Percentiles rank a stretch among this genome's conserved stretches.
Evolutionary conservation across 1,140 invertebrate genomes (phyloP).

Genomic region (Sitophilus oryzae): DNA sequence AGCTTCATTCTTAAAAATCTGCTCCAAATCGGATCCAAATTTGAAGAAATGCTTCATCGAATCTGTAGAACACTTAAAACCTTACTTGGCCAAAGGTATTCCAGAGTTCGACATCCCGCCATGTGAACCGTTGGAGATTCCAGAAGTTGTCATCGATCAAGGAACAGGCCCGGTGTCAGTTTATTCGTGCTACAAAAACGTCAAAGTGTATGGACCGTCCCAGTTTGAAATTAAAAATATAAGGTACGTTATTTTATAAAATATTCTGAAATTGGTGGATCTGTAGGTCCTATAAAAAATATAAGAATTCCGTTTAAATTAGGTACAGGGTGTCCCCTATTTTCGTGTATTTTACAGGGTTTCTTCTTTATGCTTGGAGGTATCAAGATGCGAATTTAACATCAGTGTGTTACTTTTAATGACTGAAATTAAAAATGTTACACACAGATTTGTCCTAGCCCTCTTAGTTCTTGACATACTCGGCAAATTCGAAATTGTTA

Average conservation of each 20-base stretch:
- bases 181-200: constrained; percentile 53
- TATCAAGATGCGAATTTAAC: no score
- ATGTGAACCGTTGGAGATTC: constrained; percentile 57
- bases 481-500: no score
- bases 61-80: constrained; percentile 46
- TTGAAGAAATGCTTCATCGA: constrained; percentile 47
- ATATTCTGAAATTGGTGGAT: not conserved
- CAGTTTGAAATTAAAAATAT: constrained; percentile 52
- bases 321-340: not conserved
- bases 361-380: no score
- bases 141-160: constrained; percentile 54
- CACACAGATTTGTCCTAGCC: no score
- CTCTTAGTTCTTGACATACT: no score
- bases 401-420: no score
- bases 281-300: not conserved
- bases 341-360: no score
- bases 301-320: not conserved
- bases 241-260: constrained; percentile 46
- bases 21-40: constrained; percentile 46
- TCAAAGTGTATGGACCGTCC: constrained; percentile 54
- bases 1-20: constrained; percentile 47
- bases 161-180: constrained; percentile 55
- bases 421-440: no score
- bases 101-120: constrained; percentile 54
- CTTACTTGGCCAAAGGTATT: constrained; percentile 51